phyloP scores from a whole-genome alignment of 2,113 vertebrate species.

The Terrapene triunguis region DNA sequence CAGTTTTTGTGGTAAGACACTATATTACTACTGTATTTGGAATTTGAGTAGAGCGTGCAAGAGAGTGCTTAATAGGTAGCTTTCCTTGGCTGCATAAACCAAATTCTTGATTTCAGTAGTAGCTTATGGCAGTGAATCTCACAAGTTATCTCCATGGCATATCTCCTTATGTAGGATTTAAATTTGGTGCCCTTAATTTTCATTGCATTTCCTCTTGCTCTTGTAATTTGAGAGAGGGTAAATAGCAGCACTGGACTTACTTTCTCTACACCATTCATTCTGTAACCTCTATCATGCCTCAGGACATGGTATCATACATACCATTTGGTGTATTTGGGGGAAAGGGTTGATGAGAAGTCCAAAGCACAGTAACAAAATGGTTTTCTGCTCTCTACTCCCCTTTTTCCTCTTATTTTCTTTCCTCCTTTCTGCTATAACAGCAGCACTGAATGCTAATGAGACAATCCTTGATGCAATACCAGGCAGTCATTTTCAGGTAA shows the following conservation, averaged over 20 bases:
- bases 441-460: conserved; percentile 19
- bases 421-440: not conserved
- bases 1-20: not conserved
- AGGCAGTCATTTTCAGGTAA: conserved; percentile 39
- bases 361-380: not conserved
- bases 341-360: not conserved
- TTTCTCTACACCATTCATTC: not conserved
- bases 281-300: not conserved
- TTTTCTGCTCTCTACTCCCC: not conserved
- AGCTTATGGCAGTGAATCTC: not conserved
- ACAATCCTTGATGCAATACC: not conserved
- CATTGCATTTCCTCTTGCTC: not conserved
- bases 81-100: not conserved
- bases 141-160: not conserved
- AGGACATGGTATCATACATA: not conserved
- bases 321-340: not conserved
- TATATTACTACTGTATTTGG: not conserved
- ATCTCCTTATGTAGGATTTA: not conserved
- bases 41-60: not conserved
- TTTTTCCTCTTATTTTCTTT: not conserved
- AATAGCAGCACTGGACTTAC: not conserved
- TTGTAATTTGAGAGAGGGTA: not conserved
- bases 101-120: not conserved
- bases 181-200: not conserved
- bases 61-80: not conserved